Conservation (phyloP, 2,113 vertebrate species). For the Limanda limanda region DNA sequence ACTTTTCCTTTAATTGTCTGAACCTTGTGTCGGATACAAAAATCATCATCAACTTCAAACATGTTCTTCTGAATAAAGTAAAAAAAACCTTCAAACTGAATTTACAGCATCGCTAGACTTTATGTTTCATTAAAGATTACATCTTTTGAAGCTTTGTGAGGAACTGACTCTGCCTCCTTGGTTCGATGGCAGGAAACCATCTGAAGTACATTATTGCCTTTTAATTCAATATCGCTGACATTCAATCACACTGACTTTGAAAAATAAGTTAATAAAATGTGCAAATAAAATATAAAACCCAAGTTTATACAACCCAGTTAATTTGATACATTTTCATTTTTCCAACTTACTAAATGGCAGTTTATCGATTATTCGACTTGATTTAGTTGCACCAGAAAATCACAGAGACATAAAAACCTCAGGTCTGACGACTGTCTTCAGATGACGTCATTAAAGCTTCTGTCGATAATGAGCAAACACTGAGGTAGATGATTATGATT, state of each 20-base stretch:
- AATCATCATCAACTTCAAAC: no score
- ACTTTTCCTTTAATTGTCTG: neutral
- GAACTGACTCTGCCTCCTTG: no score
- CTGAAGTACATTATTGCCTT: slow-evolving; percentile 15
- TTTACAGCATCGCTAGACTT: no score
- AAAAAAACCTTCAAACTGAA: no score
- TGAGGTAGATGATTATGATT: slow-evolving; percentile 79
- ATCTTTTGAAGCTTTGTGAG: no score
- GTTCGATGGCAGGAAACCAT: no score
- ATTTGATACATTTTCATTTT: neutral
- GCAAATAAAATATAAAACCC: slow-evolving; percentile 22
- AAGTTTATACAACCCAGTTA: neutral
- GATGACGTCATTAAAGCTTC: slow-evolving; percentile 61
- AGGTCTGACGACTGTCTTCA: neutral
- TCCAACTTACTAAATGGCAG: slow-evolving; percentile 8
- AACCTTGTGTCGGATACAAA: neutral
- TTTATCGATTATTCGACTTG: slow-evolving; percentile 1
- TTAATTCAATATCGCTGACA: slow-evolving; percentile 14
- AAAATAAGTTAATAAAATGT: slow-evolving; percentile 44
- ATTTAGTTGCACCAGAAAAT: neutral
- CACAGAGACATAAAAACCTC: neutral
- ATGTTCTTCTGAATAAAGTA: no score
- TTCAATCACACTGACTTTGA: neutral
- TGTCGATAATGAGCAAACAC: slow-evolving; percentile 61
- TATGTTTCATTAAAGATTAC: no score